Percentiles rank a stretch among this genome's conserved stretches.
phyloP scores from a whole-genome alignment of 92 coral and sea anemone species.

The Zoanthus gigantus region DNA sequence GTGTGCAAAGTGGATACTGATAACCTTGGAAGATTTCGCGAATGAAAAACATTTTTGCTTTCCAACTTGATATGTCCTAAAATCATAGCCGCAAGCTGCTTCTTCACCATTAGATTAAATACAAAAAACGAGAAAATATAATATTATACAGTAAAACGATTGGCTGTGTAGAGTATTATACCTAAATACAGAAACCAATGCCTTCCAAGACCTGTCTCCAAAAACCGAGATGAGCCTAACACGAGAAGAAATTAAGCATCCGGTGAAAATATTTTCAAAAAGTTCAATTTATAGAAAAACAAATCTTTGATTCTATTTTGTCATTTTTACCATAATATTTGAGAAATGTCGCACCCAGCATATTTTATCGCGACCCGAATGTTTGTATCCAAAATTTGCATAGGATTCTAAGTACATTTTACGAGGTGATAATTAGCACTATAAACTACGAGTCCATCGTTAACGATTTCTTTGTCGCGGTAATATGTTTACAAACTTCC shows the following conservation, averaged over 20 bases:
- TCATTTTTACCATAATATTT: conserved; percentile 81
- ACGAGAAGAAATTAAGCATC: neutral
- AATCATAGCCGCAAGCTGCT: neutral
- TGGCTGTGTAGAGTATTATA: conserved; percentile 36
- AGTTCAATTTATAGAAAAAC: neutral
- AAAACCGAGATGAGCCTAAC: conserved; percentile 74
- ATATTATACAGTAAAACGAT: neutral
- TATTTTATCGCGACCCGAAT: no score
- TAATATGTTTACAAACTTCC: no score
- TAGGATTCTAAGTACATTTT: no score
- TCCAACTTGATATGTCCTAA: neutral
- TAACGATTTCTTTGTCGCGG: neutral
- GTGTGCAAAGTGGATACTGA: no score
- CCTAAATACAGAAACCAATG: conserved; percentile 94
- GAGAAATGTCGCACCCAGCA: conserved; percentile 56
- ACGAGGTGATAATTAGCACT: no score
- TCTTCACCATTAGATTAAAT: neutral
- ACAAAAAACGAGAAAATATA: neutral
- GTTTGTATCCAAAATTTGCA: no score
- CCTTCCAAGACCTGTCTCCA: conserved; percentile 81
- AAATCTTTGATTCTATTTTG: neutral
- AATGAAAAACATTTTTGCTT: conserved; percentile 13
- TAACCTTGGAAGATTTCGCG: conserved; percentile 43
- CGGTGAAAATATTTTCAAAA: neutral
- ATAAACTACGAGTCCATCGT: neutral